phyloP scores from a whole-genome alignment of 2,888 invertebrate genomes.

The Zeuzera pyrina region DNA sequence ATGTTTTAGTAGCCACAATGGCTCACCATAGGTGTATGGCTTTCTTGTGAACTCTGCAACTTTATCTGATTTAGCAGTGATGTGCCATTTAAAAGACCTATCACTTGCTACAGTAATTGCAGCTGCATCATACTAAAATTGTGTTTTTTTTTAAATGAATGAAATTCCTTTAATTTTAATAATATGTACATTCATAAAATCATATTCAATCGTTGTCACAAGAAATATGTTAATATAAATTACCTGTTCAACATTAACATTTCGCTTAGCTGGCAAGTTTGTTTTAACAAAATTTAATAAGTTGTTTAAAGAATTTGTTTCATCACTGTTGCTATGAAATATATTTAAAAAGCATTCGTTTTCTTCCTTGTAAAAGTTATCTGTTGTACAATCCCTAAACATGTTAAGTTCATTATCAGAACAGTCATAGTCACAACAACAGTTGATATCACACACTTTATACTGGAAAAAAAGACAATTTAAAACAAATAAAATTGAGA shows the following conservation, averaged over 20 bases:
- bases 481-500: constrained; percentile 3
- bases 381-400: constrained; percentile 75
- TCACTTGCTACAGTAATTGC: constrained; percentile 14
- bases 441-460: constrained; percentile 83
- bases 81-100: constrained; percentile 33
- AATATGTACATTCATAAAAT: no score
- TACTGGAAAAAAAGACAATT: constrained; percentile 48
- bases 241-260: constrained; percentile 28
- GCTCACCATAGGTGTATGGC: constrained; percentile 34
- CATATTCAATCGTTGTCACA: no score
- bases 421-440: constrained; percentile 89
- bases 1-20: constrained; percentile 46
- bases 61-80: constrained; percentile 14
- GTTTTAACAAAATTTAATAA: constrained; percentile 53
- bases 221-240: no score
- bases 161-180: no score
- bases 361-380: constrained; percentile 10
- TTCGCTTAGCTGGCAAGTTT: constrained; percentile 43
- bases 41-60: constrained; percentile 30
- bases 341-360: constrained; percentile 16
- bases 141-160: no score
- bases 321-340: constrained; percentile 16
- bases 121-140: constrained; percentile 26
- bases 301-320: constrained; percentile 25
- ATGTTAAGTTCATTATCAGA: constrained; percentile 67